These are phyloP conservation scores for Notoglanidium macrostoma DNA, from an alignment of 2,797 vertebrate species.

Conservation along the genomic window DNA sequence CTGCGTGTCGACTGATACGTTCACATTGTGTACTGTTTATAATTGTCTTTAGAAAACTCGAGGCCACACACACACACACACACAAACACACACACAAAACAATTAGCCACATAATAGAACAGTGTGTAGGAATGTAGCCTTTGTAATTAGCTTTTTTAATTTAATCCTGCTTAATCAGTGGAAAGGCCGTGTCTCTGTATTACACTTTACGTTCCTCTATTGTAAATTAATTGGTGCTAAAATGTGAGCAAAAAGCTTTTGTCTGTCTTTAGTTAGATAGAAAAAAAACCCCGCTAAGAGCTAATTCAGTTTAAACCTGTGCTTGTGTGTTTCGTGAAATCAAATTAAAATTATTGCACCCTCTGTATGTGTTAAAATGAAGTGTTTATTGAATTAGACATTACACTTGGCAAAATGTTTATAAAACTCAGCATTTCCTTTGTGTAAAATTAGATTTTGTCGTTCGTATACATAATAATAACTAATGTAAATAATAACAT, in stretches of 20 bases:
- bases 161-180: constrained; percentile 44
- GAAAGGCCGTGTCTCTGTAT: constrained; percentile 44
- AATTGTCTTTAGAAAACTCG: not conserved
- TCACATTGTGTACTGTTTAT: not conserved
- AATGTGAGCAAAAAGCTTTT: constrained; percentile 36
- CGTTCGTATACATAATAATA: not conserved
- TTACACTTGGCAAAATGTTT: not conserved
- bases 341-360: not conserved
- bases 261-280: not conserved
- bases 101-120: constrained; percentile 21
- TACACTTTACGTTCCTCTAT: constrained; percentile 27
- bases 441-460: not conserved
- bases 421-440: too few species aligned
- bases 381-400: not conserved
- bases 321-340: not conserved
- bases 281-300: not conserved
- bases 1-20: not conserved
- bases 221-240: constrained; percentile 47
- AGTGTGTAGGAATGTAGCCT: constrained; percentile 19
- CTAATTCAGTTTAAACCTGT: not conserved
- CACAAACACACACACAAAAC: constrained; percentile 19
- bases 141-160: constrained; percentile 49
- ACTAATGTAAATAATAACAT: not conserved
- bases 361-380: not conserved
- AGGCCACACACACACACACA: constrained; percentile 6